phyloP scores from a whole-genome alignment of 2,797 vertebrate genomes.

The Danionella dracula region DNA sequence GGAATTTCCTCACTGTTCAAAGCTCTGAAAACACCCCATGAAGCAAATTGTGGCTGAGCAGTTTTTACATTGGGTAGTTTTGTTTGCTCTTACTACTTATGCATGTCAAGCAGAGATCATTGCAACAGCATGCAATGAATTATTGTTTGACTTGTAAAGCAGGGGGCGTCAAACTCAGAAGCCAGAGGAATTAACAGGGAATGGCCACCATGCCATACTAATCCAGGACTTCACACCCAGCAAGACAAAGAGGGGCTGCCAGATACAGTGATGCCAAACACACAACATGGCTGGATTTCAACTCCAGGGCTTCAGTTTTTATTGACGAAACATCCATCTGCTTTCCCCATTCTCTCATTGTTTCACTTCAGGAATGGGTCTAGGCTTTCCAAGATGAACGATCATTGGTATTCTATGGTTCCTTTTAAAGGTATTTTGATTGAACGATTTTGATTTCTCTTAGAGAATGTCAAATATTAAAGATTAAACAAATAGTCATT shows the following conservation, averaged over 20 bases:
- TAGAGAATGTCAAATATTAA: too few relatives aligned
- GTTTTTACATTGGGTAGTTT: slow-evolving; percentile 22
- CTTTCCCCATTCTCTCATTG: background rate
- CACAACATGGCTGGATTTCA: slow-evolving; percentile 28
- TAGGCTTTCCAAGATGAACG: slow-evolving; percentile 3
- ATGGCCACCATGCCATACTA: slow-evolving; percentile 30
- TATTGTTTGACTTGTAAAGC: slow-evolving; percentile 39
- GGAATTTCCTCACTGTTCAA: background rate
- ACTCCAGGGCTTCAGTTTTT: slow-evolving; percentile 20
- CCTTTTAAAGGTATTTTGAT: too few relatives aligned
- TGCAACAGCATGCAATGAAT: slow-evolving; percentile 39
- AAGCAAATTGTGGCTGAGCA: slow-evolving; percentile 17
- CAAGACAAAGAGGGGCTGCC: slow-evolving; percentile 17
- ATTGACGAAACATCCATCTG: slow-evolving; percentile 32
- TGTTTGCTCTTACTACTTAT: slow-evolving; percentile 42
- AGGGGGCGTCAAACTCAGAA: slow-evolving; percentile 34
- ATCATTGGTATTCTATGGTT: too few relatives aligned
- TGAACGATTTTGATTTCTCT: too few relatives aligned
- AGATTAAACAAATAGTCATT: too few relatives aligned
- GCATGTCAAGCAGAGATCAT: slow-evolving; percentile 39
- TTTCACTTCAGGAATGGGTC: slow-evolving; percentile 9
- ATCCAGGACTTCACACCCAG: slow-evolving; percentile 43
- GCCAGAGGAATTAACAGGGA: slow-evolving; percentile 41
- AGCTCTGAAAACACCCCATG: slow-evolving; percentile 4
- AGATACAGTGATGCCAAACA: slow-evolving; percentile 36